A percentile compares a stretch with the other conserved stretches of the same genome.
phyloP scores from a whole-genome alignment of 2,797 vertebrate genomes.

The Sphenopsis melanotis region DNA sequence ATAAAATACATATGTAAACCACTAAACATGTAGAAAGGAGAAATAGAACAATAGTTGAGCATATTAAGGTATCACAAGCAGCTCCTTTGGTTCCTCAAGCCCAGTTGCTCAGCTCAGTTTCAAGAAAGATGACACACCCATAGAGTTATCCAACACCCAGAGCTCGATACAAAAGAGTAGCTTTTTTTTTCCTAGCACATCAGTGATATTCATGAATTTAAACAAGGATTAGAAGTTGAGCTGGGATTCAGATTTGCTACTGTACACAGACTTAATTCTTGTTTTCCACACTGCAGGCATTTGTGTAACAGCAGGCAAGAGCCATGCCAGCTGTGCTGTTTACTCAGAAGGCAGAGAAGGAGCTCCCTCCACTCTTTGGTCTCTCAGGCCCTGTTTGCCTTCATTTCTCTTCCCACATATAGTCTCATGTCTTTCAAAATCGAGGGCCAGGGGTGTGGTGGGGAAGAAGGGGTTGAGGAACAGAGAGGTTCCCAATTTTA shows the following conservation, averaged over 20 bases:
- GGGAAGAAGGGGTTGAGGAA: background rate
- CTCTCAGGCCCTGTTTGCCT: background rate
- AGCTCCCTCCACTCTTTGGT: background rate
- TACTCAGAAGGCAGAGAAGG: background rate
- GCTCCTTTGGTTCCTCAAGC: background rate
- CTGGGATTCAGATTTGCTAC: background rate
- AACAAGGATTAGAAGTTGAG: background rate
- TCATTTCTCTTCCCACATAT: background rate
- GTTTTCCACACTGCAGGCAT: background rate
- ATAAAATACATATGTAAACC: background rate
- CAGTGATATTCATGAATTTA: background rate
- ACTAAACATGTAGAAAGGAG: background rate
- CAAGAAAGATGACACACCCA: background rate
- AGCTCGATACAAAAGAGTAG: background rate
- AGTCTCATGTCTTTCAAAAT: background rate
- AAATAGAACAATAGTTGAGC: background rate
- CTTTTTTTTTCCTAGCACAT: background rate
- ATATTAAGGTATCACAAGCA: background rate
- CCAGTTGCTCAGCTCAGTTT: background rate
- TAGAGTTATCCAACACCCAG: background rate
- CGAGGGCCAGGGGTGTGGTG: accelerated
- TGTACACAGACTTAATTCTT: background rate
- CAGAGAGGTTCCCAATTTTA: background rate
- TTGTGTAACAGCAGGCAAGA: background rate
- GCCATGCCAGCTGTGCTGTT: background rate